Evolutionary conservation across 2,888 invertebrate genomes (phyloP).

Genomic region (Leistus spinibarbis): DNA sequence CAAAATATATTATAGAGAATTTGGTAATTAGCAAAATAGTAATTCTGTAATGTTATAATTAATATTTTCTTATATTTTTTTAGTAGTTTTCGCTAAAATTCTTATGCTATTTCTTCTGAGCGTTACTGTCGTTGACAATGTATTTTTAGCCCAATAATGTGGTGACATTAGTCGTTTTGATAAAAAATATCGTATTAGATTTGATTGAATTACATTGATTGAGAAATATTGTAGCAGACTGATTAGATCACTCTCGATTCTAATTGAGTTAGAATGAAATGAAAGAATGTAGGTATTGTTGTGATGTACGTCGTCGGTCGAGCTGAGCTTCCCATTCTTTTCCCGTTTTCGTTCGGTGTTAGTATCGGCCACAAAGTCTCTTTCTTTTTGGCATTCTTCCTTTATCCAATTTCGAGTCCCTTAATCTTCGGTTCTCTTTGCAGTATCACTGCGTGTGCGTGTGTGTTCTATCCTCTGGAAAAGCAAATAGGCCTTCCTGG

Average conservation of each 20-base stretch:
- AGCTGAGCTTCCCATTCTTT: no score
- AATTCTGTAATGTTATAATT: no score
- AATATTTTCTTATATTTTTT: no score
- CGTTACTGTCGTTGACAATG: no score
- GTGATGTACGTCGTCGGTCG: background rate
- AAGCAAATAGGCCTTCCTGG: conserved; percentile 31
- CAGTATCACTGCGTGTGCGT: background rate
- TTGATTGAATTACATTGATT: background rate
- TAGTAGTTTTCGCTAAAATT: no score
- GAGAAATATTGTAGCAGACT: background rate
- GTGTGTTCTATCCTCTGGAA: conserved; percentile 12
- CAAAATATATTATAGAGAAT: no score
- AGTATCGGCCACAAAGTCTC: conserved; percentile 33
- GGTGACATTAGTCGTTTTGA: no score
- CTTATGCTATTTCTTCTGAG: no score
- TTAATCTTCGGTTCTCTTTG: conserved; percentile 29
- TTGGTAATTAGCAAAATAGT: no score
- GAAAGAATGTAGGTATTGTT: conserved; percentile 16
- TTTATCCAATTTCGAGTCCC: conserved; percentile 33
- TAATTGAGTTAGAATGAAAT: conserved; percentile 28
- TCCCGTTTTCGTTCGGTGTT: background rate
- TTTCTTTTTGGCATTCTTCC: conserved; percentile 22
- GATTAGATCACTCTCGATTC: conserved; percentile 2
- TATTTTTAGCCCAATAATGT: no score
- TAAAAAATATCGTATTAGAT: no score